phyloP scores from a whole-genome alignment of 30 jellyfish, hydroid and myxozoan genomes.

The Catostylus mosaicus region DNA sequence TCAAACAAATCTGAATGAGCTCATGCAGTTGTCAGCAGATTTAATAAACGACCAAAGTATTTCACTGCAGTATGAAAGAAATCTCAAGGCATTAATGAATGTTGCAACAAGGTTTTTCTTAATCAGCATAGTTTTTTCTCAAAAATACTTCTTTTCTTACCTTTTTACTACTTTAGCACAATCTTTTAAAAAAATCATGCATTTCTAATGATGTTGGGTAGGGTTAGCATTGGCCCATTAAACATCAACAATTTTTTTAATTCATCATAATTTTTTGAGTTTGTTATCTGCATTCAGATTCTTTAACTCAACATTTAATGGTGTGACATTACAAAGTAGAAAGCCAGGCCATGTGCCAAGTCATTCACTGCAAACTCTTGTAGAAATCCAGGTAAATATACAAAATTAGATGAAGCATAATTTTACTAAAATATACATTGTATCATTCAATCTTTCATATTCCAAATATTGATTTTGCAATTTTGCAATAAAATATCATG shows the following conservation, averaged over 20 bases:
- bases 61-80: conserved; percentile 40
- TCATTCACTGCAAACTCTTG: conserved; percentile 46
- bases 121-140: neutral
- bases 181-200: too few species aligned
- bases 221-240: neutral
- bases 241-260: too few species aligned
- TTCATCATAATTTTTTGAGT: too few species aligned
- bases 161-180: too few species aligned
- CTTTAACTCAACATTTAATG: conserved; percentile 39
- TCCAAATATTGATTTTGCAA: too few species aligned
- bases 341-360: conserved; percentile 66
- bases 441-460: too few species aligned
- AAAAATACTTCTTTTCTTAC: neutral
- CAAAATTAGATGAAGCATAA: too few species aligned
- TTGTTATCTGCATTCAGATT: conserved; percentile 10
- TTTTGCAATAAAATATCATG: too few species aligned
- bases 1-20: conserved; percentile 33
- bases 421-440: too few species aligned
- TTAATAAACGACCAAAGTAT: conserved; percentile 14
- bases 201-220: neutral
- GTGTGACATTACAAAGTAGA: conserved; percentile 49
- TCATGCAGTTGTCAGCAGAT: conserved; percentile 21
- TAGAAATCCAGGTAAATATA: conserved; percentile 47
- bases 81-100: conserved; percentile 34
- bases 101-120: conserved; percentile 31